Conservation (phyloP, 2,113 vertebrate genomes). For the Stegastes partitus region DNA sequence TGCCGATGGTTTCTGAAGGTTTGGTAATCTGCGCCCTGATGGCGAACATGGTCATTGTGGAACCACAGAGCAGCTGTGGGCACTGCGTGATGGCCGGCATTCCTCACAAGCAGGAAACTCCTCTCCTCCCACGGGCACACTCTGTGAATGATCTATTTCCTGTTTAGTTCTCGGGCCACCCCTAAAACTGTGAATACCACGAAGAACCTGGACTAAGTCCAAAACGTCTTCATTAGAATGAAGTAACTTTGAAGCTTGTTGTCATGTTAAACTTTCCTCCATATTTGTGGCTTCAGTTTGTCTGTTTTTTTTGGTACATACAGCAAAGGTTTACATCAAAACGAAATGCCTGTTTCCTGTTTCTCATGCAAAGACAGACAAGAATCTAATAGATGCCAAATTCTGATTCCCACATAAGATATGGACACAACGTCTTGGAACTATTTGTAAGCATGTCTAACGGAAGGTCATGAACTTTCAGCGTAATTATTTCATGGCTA, state of each 20-base stretch:
- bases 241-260: conserved; percentile 12
- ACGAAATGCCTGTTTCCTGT: conserved; percentile 50
- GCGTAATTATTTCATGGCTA: background rate
- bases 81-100: conserved; percentile 46
- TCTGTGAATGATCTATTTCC: conserved; percentile 70
- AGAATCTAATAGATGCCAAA: conserved; percentile 34
- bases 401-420: conserved; percentile 45
- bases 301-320: background rate
- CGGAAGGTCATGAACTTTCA: background rate
- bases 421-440: conserved; percentile 34
- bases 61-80: conserved; percentile 17
- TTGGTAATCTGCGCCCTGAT: background rate
- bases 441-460: conserved; percentile 30
- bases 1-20: background rate
- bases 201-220: conserved; percentile 14
- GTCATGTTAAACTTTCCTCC: conserved; percentile 13
- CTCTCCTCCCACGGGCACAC: conserved; percentile 60
- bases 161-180: conserved; percentile 70
- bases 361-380: conserved; percentile 40
- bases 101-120: conserved; percentile 60
- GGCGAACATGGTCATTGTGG: conserved; percentile 4
- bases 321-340: conserved; percentile 33
- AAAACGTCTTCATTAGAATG: conserved; percentile 38
- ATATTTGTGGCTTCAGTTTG: conserved; percentile 13
- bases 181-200: conserved; percentile 37